These are phyloP conservation scores for Catocala fraxini DNA, from an alignment of 2,888 invertebrate species.

Conservation along the genomic window DNA sequence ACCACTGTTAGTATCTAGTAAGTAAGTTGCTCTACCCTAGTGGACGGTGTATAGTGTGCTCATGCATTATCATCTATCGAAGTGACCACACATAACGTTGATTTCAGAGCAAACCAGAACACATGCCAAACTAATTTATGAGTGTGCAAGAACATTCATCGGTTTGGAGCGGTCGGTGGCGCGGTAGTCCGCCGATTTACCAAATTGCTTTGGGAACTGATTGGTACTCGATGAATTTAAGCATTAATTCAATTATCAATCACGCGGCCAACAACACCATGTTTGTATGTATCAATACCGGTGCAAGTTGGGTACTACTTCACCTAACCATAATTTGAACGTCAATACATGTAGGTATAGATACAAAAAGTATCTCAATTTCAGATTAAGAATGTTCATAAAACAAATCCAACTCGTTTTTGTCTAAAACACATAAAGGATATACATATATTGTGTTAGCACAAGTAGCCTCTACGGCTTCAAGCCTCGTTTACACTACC, in stretches of 20 bases:
- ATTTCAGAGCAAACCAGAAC: slow-evolving; percentile 52
- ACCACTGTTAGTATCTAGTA: not conserved
- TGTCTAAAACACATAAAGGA: slow-evolving; percentile 11
- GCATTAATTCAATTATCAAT: slow-evolving; percentile 66
- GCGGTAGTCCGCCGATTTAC: slow-evolving; percentile 54
- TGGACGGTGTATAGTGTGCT: slow-evolving; percentile 12
- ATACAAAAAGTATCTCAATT: no score
- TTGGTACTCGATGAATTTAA: slow-evolving; percentile 57
- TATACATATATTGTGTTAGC: slow-evolving; percentile 5
- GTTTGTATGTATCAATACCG: slow-evolving; percentile 42
- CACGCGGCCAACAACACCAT: slow-evolving; percentile 50
- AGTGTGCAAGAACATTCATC: slow-evolving; percentile 58
- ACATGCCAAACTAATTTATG: slow-evolving; percentile 56
- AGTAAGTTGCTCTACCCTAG: slow-evolving; percentile 1
- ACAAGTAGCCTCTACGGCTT: slow-evolving; percentile 17
- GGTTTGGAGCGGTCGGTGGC: slow-evolving; percentile 46
- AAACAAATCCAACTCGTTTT: slow-evolving; percentile 3
- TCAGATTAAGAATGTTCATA: not conserved
- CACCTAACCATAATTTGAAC: not conserved
- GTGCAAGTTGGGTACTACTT: not conserved
- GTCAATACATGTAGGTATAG: no score
- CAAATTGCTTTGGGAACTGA: slow-evolving; percentile 60
- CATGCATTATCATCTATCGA: slow-evolving; percentile 30
- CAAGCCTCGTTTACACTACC: slow-evolving; percentile 21
- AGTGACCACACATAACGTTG: slow-evolving; percentile 50